A percentile compares a stretch with the other conserved stretches of the same genome.
phyloP scores from a whole-genome alignment of 2,113 vertebrate genomes.

The Rhinolophus sinicus region DNA sequence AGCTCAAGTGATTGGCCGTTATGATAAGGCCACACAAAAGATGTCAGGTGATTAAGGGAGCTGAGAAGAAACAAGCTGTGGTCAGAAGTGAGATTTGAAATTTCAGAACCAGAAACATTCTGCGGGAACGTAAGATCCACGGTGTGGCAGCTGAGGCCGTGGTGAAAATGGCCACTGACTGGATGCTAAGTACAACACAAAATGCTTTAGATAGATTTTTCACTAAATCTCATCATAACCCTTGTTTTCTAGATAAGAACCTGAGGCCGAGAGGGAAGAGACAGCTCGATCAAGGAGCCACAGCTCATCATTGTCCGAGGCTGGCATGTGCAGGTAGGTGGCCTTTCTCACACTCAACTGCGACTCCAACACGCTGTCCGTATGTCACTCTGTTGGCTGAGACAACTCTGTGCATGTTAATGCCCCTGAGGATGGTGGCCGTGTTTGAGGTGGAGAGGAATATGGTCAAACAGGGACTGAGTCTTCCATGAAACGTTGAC shows the following conservation, averaged over 20 bases:
- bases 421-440: not conserved
- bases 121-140: not conserved
- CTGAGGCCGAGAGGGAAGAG: not conserved
- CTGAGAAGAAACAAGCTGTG: not conserved
- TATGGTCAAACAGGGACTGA: not conserved
- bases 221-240: not conserved
- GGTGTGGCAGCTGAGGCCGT: not conserved
- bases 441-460: not conserved
- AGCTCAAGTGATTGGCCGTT: not conserved
- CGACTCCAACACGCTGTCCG: not conserved
- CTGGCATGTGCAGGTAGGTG: not conserved
- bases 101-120: not conserved
- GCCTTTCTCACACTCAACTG: not conserved
- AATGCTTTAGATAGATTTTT: not conserved
- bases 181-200: not conserved
- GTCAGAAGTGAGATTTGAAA: not conserved
- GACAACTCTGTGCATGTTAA: accelerated
- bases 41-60: not conserved
- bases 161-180: not conserved
- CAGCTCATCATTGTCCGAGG: not conserved
- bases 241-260: not conserved
- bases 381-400: not conserved
- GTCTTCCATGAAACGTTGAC: not conserved
- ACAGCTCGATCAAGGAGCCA: not conserved
- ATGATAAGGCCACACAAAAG: not conserved